Evolutionary conservation across 2,888 invertebrate species (phyloP).

Genomic region (Rhopalosiphum nymphaeae): DNA sequence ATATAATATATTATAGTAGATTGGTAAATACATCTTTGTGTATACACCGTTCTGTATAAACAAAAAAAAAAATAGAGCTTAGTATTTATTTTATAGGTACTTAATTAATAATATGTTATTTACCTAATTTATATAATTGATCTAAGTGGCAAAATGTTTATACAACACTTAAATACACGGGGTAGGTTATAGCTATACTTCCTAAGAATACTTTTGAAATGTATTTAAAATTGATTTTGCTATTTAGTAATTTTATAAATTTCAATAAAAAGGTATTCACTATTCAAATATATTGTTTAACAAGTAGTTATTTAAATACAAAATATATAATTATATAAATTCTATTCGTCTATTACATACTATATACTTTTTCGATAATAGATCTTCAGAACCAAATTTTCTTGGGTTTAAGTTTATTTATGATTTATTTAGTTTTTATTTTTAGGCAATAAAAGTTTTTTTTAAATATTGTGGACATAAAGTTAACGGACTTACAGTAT

Average conservation of each 20-base stretch:
- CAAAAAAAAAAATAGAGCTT: neutral
- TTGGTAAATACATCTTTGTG: neutral
- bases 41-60: neutral
- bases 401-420: no score
- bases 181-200: no score
- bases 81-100: neutral
- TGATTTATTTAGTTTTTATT: no score
- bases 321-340: neutral
- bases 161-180: no score
- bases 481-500: no score
- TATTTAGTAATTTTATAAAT: no score
- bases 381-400: neutral
- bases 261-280: no score
- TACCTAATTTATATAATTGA: neutral
- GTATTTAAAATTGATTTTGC: neutral
- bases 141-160: no score
- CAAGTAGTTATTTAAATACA: neutral
- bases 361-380: neutral
- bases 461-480: no score
- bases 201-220: neutral
- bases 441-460: no score
- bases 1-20: neutral
- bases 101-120: neutral
- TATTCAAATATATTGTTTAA: no score
- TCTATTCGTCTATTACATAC: no score